A percentile compares a stretch with the other conserved stretches of the same genome.
Conservation (phyloP, 2,888 invertebrate genomes). For the Agonum fuliginosum region DNA sequence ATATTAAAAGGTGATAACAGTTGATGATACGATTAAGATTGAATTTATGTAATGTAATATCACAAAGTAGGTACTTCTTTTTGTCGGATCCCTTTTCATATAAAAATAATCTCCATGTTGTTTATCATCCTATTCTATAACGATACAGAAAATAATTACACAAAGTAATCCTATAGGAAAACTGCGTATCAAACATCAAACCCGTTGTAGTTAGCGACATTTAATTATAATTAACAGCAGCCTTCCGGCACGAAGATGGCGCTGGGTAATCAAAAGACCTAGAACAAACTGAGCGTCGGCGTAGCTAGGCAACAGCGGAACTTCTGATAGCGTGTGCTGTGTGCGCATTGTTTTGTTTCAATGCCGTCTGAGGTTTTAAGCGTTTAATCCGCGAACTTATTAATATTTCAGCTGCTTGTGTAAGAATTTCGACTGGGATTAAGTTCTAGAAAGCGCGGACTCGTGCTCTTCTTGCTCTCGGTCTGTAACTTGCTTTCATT, state of each 20-base stretch:
- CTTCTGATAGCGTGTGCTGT: not conserved
- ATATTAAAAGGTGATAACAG: no score
- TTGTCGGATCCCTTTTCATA: no score
- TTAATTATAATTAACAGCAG: slow-evolving; percentile 34
- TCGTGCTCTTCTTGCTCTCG: slow-evolving; percentile 16
- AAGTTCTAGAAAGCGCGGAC: no score
- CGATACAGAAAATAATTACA: slow-evolving; percentile 15
- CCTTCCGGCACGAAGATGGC: slow-evolving; percentile 1
- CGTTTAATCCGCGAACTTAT: slow-evolving; percentile 25
- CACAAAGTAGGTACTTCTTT: no score
- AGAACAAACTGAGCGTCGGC: slow-evolving; percentile 13
- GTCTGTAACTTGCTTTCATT: slow-evolving; percentile 22
- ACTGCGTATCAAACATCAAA: slow-evolving; percentile 14
- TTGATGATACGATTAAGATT: no score
- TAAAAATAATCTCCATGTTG: no score
- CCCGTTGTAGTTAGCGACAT: slow-evolving; percentile 35
- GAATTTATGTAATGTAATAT: no score
- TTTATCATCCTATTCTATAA: no score
- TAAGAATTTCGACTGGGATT: slow-evolving; percentile 6
- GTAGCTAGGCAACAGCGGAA: slow-evolving; percentile 24
- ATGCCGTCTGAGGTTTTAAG: not conserved
- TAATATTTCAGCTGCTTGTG: slow-evolving; percentile 22
- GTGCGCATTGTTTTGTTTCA: slow-evolving; percentile 2
- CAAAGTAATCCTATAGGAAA: slow-evolving; percentile 31
- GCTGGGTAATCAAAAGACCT: not conserved